Evolutionary conservation across 2,797 vertebrate species (phyloP).

Genomic region (Hybognathus amarus): DNA sequence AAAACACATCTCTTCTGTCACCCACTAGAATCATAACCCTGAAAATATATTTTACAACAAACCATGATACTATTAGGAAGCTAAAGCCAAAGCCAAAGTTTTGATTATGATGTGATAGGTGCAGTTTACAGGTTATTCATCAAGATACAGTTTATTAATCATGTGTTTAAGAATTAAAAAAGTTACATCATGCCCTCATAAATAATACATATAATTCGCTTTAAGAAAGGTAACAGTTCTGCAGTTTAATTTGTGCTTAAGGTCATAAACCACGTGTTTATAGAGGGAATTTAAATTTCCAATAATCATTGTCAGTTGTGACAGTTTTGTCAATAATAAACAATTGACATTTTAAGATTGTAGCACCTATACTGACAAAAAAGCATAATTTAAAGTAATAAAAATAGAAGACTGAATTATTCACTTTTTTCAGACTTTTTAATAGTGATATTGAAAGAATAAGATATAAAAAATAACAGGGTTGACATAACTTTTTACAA

Average conservation of each 20-base stretch:
- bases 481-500: background rate
- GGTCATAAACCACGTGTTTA: background rate
- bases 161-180: background rate
- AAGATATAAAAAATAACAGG: background rate
- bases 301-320: background rate
- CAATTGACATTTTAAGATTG: background rate
- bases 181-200: background rate
- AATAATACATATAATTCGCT: background rate
- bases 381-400: background rate
- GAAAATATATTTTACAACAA: conserved; percentile 67
- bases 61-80: background rate
- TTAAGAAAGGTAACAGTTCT: background rate
- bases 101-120: conserved; percentile 34
- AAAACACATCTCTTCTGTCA: conserved; percentile 76
- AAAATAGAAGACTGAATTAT: background rate
- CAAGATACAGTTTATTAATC: background rate
- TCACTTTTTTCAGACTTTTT: background rate
- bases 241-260: background rate
- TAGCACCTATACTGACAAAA: background rate
- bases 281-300: background rate
- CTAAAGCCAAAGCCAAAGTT: background rate
- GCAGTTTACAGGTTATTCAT: background rate
- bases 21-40: conserved; percentile 71
- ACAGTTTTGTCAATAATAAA: background rate
- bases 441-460: background rate